Conservation (phyloP, 2,113 vertebrate species). For the Etia nguti region DNA sequence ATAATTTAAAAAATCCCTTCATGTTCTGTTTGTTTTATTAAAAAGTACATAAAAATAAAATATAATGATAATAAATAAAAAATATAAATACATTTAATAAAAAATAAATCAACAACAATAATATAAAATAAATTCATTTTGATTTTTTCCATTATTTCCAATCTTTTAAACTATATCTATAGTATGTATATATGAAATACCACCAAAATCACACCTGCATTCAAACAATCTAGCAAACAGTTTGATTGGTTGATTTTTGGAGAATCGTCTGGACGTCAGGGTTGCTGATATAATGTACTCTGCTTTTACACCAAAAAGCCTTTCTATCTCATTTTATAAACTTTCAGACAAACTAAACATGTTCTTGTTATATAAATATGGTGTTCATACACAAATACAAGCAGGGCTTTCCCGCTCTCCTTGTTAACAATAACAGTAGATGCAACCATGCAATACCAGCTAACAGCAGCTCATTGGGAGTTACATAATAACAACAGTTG, state of each 20-base stretch:
- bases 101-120: background rate
- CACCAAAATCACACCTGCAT: background rate
- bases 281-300: too few species aligned
- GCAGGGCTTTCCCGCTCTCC: background rate
- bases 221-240: background rate
- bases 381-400: background rate
- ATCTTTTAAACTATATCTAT: background rate
- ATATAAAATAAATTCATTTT: background rate
- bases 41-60: background rate
- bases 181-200: background rate
- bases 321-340: background rate
- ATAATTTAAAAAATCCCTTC: background rate
- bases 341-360: background rate
- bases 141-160: background rate
- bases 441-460: background rate
- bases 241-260: background rate
- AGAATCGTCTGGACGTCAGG: background rate
- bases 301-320: too few species aligned
- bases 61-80: background rate
- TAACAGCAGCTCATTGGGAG: background rate
- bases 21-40: background rate
- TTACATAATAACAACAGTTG: background rate
- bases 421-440: background rate
- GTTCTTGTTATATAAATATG: background rate
- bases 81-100: background rate